Evolutionary conservation across 2,888 invertebrate genomes (phyloP), one percentile per base, ranked within the genome.

Genomic region (Itoplectis maculator): DNA sequence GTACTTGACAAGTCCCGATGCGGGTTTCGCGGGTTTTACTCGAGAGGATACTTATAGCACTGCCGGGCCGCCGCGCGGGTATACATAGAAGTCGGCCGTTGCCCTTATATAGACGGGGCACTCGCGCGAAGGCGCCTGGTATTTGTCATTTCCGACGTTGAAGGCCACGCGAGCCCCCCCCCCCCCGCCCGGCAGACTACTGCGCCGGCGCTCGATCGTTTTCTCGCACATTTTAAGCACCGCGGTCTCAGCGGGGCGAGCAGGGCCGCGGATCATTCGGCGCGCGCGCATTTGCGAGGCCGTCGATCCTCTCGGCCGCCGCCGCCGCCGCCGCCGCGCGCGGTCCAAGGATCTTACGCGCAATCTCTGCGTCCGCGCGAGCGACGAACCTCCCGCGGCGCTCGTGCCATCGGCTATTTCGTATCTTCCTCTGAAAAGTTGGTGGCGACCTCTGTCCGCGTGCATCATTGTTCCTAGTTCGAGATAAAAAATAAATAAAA

Each of bases 71-170:
- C n/a, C n/a, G n/a, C 65, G 42, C 42, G 66, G 23, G n/a, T n/a
- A n/a, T 49, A 45, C 51, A 63, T 78, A 82, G 72, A 82, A 76
- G 72, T n/a, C 85, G 81, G 83, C 75, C 84, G 86, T 85, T 86
- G 86, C 78, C 88, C 87, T 84, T 89, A 88, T 88, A 89, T 85
- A 87, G 88, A 35, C 49, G 49, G 82, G n/a, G n/a, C n/a, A n/a
- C n/a, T n/a, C 54, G 65, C 74, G 84, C 76, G 82, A 77, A 79
- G 86, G 84, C 84, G 86, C 85, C 85, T 84, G 84, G 84, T 88
- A 89, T 89, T 89, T 88, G 87, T 89, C 86, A 89, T 88, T 88
- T 88, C 86, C 88, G 88, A 88, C 87, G 86, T 87, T 86, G 87
- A 88, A 88, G 88, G 87, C 81, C 86, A 63, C 42, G 59, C 23